A percentile compares a stretch with the other conserved stretches of the same genome.
phyloP scores from a whole-genome alignment of 2,113 vertebrate species.

The Eubucco bourcierii region DNA sequence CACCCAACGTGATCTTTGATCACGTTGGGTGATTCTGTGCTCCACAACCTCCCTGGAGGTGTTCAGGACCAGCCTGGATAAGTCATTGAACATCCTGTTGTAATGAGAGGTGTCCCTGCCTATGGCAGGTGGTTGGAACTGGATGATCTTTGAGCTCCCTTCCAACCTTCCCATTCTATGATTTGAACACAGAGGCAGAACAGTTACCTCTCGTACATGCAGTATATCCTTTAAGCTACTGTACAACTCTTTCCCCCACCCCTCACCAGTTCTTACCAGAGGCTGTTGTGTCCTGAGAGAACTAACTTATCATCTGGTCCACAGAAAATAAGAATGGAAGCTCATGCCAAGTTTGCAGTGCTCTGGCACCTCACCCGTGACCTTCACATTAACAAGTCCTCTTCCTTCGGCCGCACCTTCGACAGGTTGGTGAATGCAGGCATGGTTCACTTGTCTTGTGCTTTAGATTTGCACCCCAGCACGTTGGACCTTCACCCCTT shows the following conservation, averaged over 20 bases:
- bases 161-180: neutral
- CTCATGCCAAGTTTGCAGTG: conserved; percentile 95
- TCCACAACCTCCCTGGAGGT: too few relatives aligned
- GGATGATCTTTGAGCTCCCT: neutral
- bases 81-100: too few relatives aligned
- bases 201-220: neutral
- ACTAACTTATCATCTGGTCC: conserved; percentile 21
- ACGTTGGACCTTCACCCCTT: too few relatives aligned
- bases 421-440: conserved; percentile 86
- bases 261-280: neutral
- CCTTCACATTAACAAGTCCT: conserved; percentile 94
- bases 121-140: too few relatives aligned
- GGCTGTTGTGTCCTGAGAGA: neutral
- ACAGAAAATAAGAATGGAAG: conserved; percentile 91
- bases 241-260: neutral
- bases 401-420: conserved; percentile 95
- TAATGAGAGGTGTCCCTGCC: too few relatives aligned
- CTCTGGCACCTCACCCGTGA: conserved; percentile 98
- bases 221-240: neutral
- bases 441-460: neutral
- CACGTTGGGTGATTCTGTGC: too few relatives aligned
- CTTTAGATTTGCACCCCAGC: too few relatives aligned
- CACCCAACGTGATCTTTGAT: too few relatives aligned
- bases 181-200: neutral
- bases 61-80: too few relatives aligned